Percentiles rank a stretch among this genome's conserved stretches.
These are phyloP conservation scores for Cryptocheilus praepositus DNA, from an alignment of 2,888 invertebrate genomes.

Conservation along the genomic window DNA sequence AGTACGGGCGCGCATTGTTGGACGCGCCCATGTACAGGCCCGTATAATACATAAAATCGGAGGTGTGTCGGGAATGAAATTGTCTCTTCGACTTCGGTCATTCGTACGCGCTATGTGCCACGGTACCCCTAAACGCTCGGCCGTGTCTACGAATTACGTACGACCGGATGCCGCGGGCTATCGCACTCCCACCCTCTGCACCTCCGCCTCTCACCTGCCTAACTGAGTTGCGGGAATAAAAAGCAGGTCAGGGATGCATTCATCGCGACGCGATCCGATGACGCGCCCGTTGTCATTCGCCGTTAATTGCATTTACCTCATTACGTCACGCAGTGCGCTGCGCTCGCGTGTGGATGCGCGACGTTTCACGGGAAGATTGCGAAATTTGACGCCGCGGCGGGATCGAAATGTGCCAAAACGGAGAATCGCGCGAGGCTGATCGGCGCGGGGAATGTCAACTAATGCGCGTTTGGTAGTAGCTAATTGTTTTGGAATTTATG, in stretches of 20 bases:
- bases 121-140: constrained; percentile 14
- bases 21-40: constrained; percentile 69
- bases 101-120: constrained; percentile 17
- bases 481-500: too few species aligned
- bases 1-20: constrained; percentile 65
- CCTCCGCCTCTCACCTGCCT: constrained; percentile 7
- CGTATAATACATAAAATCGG: constrained; percentile 43
- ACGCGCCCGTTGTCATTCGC: too few species aligned
- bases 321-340: too few species aligned
- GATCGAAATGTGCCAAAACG: too few species aligned
- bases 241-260: constrained; percentile 29
- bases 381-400: too few species aligned
- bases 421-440: too few species aligned
- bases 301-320: too few species aligned
- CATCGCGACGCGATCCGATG: neutral
- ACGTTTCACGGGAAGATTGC: too few species aligned
- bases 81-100: constrained; percentile 51
- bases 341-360: too few species aligned
- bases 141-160: constrained; percentile 20
- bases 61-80: constrained; percentile 69
- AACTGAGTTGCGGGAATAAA: constrained; percentile 14
- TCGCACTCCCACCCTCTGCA: neutral
- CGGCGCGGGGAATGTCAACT: too few species aligned
- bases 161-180: neutral
- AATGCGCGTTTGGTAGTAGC: too few species aligned